These are phyloP conservation scores for Bombylius major DNA, from an alignment of 2,888 invertebrate genomes.

Conservation along the genomic window DNA sequence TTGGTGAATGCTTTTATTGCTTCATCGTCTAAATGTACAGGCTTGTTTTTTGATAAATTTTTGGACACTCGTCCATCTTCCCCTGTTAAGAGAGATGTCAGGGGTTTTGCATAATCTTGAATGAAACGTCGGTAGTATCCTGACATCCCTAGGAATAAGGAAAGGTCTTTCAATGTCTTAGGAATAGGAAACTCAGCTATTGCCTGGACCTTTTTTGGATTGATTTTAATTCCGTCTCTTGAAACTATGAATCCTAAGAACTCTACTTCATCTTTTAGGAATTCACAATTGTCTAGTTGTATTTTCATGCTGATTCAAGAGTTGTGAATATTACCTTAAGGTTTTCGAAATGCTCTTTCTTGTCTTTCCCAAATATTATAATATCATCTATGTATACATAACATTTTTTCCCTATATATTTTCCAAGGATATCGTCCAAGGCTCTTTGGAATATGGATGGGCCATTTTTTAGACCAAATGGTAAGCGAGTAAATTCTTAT, in stretches of 20 bases:
- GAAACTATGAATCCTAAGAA: conserved; percentile 24
- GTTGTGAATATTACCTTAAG: conserved; percentile 7
- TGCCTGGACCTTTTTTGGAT: conserved; percentile 16
- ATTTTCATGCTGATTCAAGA: neutral
- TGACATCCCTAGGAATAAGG: conserved; percentile 11
- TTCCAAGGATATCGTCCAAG: conserved; percentile 10
- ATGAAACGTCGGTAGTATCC: conserved; percentile 16
- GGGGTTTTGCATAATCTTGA: conserved; percentile 2
- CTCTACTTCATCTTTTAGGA: conserved; percentile 20
- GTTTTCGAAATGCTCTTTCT: neutral
- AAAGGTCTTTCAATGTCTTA: conserved; percentile 10
- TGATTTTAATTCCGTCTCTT: neutral
- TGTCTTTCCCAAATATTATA: neutral
- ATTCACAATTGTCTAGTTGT: conserved; percentile 13
- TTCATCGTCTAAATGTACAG: conserved; percentile 3
- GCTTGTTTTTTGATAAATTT: neutral
- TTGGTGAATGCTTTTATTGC: conserved; percentile 7
- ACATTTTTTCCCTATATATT: conserved; percentile 4
- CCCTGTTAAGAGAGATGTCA: conserved; percentile 2
- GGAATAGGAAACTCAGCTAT: conserved; percentile 15
- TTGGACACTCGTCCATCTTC: conserved; percentile 5
- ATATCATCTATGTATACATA: neutral
- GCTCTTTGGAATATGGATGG: conserved; percentile 13
- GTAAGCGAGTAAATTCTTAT: conserved; percentile 10
- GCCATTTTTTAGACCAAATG: conserved; percentile 9